Percentiles rank a stretch among this genome's conserved stretches.
Conservation (phyloP, 2,797 vertebrate species). For the Nothura maculosa region DNA sequence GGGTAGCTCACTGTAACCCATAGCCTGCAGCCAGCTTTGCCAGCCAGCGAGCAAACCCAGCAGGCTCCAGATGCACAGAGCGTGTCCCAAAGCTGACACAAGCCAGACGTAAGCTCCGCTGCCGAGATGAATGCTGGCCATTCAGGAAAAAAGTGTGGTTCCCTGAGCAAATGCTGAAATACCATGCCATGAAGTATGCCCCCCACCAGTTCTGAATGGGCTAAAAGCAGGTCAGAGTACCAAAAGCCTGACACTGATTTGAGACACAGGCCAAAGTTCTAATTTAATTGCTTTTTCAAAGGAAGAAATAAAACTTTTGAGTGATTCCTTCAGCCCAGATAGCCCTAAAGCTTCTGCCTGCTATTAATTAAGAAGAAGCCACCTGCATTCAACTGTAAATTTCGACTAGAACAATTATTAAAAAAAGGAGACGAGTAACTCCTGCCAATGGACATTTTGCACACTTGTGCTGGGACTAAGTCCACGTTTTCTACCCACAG, state of each 20-base stretch:
- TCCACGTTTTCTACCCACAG: not conserved
- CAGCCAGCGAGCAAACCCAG: not conserved
- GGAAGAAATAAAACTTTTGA: not conserved
- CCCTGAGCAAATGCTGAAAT: not conserved
- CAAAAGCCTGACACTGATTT: not conserved
- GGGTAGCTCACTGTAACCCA: not conserved
- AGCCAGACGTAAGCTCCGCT: not conserved
- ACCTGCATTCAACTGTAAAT: not conserved
- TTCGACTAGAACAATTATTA: not conserved
- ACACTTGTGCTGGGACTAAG: not conserved
- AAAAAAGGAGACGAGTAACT: not conserved
- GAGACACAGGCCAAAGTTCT: not conserved
- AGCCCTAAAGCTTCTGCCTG: accelerated
- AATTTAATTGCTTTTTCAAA: not conserved
- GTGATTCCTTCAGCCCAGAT: not conserved
- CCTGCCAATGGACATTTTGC: not conserved
- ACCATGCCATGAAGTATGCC: not conserved
- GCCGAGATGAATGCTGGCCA: not conserved
- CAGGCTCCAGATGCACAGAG: not conserved
- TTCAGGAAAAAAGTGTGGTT: not conserved
- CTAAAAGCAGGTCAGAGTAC: not conserved
- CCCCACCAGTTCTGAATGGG: not conserved
- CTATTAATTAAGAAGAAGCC: not conserved
- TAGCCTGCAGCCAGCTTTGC: not conserved
- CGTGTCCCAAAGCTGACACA: not conserved